Evolutionary conservation across 92 coral and sea anemone genomes (phyloP), one percentile per base, ranked within the genome.

Genomic region (Umimayanthus kanabou): DNA sequence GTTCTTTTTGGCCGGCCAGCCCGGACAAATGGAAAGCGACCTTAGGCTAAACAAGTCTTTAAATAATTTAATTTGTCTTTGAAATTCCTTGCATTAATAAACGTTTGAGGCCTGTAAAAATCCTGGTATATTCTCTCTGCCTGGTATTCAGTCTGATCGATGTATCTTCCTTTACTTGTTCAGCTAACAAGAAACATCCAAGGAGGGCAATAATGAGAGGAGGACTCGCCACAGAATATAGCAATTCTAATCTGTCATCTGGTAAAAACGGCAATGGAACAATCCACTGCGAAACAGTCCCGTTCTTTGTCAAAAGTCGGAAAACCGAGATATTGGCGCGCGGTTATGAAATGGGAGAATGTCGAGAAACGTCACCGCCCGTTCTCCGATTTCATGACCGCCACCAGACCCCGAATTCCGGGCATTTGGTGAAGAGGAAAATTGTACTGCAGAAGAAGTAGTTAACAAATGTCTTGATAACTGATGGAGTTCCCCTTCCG

Each of bases 161-260:
- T 37, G 61, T 18, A 26, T 47, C 39, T 33, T 77, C 29, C 13
- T 28, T 40, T 25, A 5, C 22, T 45, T 77, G 28, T 42, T 11
- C 37, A 77, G 81, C 64, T 77, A 25, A 77, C 64, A 47, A 77
- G 81, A 77, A 77, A 47, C 16, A 77, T 77, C 81, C 64, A 77
- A 11, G 81, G 58, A 37, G 81, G 81, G 6, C 81, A 77, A 77
- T 47, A 77, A 25, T 20, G 29, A 13, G 22, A 5, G 53, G 42
- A 71, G 10, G 42, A 72, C 5, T 69, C 33, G 73, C 42, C n/a
- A 23, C 75, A 26, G 39, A 70, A 11, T 66, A 28, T 28, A 33
- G n/a, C 29, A 22, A 15, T 6, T 66, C 29, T 69, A 28, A 33
- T 28, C 18, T 33, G 39, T 15, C 42, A n/a, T 10, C 76, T 29